These are phyloP conservation scores for Amphiduros pacificus DNA, from an alignment of 2,888 invertebrate species.

Conservation along the genomic window DNA sequence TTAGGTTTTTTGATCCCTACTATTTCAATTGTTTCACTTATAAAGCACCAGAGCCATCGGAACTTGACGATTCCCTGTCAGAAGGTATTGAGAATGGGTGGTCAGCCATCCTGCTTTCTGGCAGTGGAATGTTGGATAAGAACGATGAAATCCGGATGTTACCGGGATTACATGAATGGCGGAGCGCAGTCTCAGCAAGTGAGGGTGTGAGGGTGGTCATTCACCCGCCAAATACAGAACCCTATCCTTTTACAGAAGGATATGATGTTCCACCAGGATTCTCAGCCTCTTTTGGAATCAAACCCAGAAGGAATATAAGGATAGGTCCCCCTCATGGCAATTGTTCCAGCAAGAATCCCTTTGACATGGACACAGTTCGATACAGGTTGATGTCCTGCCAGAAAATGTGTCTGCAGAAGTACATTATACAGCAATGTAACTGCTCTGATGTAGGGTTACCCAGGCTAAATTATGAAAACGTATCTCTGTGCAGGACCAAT, in stretches of 20 bases:
- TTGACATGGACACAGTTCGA: conserved; percentile 11
- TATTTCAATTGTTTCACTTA: conserved; percentile 34
- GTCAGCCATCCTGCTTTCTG: conserved; percentile 28
- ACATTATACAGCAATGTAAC: conserved; percentile 22
- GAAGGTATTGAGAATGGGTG: conserved; percentile 35
- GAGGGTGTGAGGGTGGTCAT: conserved; percentile 33
- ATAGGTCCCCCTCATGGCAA: conserved; percentile 32
- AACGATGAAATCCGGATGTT: conserved; percentile 29
- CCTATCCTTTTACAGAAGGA: conserved; percentile 31
- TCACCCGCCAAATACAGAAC: conserved; percentile 27
- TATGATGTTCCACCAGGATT: conserved; percentile 33
- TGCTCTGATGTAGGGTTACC: conserved; percentile 27
- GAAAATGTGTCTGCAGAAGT: conserved; percentile 31
- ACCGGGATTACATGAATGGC: conserved; percentile 29
- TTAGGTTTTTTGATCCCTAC: conserved; percentile 29
- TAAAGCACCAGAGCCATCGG: conserved; percentile 16
- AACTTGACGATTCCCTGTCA: conserved; percentile 21
- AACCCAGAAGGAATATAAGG: conserved; percentile 27
- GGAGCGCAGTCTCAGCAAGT: conserved; percentile 28
- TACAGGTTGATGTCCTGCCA: conserved; percentile 31
- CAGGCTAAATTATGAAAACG: not conserved
- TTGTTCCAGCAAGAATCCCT: conserved; percentile 26
- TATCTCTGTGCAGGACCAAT: conserved; percentile 19
- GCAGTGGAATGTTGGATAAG: conserved; percentile 30
- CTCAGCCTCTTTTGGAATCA: conserved; percentile 31